Evolutionary conservation across 2,888 invertebrate species (phyloP).

Genomic region (Cristatella mucedo): DNA sequence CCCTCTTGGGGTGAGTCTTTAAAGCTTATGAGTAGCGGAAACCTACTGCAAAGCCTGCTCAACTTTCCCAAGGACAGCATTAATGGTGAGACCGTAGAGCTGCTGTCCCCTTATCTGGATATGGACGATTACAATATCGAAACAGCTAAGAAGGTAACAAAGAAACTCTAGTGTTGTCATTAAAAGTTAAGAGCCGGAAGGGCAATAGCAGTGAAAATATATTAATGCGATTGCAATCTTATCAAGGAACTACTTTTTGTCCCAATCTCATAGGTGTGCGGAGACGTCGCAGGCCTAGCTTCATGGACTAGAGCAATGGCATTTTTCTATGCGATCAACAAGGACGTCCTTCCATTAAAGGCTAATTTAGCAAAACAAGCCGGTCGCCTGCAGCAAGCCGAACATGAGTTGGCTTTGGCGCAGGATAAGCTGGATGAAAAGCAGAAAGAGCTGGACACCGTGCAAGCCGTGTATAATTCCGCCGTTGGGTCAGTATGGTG

Average conservation of each 20-base stretch:
- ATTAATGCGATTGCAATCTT: neutral
- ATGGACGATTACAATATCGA: constrained; percentile 97
- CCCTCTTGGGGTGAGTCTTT: constrained; percentile 90
- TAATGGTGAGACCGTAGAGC: constrained; percentile 86
- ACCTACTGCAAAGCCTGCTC: constrained; percentile 45
- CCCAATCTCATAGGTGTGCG: constrained; percentile 21
- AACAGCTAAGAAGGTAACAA: constrained; percentile 65
- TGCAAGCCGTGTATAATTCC: constrained; percentile 21
- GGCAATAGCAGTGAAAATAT: no score
- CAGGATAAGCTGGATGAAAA: constrained; percentile 21
- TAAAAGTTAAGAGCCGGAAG: no score
- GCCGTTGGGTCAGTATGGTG: constrained; percentile 17
- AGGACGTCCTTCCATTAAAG: constrained; percentile 82
- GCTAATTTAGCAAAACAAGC: constrained; percentile 22
- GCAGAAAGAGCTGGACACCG: constrained; percentile 20
- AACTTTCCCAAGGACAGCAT: constrained; percentile 56
- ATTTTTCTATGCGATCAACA: constrained; percentile 58
- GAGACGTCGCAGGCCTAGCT: constrained; percentile 35
- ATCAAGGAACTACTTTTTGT: neutral
- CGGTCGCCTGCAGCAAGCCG: constrained; percentile 34
- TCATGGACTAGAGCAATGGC: constrained; percentile 36
- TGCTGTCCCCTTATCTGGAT: constrained; percentile 58
- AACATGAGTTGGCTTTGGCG: constrained; percentile 18
- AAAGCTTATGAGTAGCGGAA: constrained; percentile 90
- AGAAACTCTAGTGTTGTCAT: no score